A percentile compares a stretch with the other conserved stretches of the same genome.
Conservation (phyloP, 2,888 invertebrate genomes). For the Invenusta paracnida region DNA sequence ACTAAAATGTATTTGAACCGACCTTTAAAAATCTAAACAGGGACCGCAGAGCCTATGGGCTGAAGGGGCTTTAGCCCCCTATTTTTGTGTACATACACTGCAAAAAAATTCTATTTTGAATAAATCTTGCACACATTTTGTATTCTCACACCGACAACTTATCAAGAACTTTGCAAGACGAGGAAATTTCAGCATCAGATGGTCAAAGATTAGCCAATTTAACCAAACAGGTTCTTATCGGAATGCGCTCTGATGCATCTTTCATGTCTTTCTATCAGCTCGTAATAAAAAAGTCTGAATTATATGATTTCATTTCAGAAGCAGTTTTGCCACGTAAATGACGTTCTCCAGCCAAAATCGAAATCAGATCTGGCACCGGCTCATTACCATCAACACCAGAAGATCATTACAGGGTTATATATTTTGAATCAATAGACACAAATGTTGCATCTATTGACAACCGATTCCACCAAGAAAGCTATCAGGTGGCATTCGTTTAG, state of each 20-base stretch:
- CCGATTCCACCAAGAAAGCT: neutral
- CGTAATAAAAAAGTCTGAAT: neutral
- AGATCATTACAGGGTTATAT: neutral
- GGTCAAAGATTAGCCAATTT: neutral
- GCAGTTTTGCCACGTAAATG: neutral
- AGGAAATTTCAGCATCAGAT: neutral
- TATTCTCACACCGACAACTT: neutral
- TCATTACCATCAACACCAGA: neutral
- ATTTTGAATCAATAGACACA: neutral
- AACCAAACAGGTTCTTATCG: neutral
- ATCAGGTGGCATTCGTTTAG: neutral
- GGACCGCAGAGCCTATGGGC: too few relatives aligned
- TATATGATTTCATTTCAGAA: neutral
- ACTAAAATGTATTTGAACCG: too few relatives aligned
- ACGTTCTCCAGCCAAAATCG: neutral
- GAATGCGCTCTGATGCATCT: neutral
- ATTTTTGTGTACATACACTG: too few relatives aligned
- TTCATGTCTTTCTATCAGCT: neutral
- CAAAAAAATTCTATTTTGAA: too few relatives aligned
- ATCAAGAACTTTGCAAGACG: neutral
- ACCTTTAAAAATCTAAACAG: too few relatives aligned
- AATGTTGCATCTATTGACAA: neutral
- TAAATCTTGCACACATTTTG: too few relatives aligned
- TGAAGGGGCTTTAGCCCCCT: too few relatives aligned
- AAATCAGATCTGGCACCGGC: neutral